Evolutionary conservation across 2,888 invertebrate genomes (phyloP), one percentile per base, ranked within the genome.

Genomic region (Myopa testacea): DNA sequence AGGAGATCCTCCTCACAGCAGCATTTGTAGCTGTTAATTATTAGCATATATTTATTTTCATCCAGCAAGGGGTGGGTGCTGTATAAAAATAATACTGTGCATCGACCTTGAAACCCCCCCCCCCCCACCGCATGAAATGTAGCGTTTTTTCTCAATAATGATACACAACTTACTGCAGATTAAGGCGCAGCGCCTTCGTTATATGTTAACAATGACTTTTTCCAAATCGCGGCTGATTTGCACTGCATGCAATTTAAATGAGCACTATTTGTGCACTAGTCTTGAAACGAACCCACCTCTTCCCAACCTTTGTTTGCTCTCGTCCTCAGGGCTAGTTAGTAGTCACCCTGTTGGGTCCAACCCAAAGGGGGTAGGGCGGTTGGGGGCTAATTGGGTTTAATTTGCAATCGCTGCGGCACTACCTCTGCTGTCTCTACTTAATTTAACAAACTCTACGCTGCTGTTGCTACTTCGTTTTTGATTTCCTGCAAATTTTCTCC

Each of bases 61-160:
- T 26, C 26, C 26, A 1, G 26, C 26, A 26, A 38, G 14, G 6
- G 55, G 19, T 6, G 68, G n/a, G 60, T 72, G 58, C 60, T n/a
- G 38, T 12, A 12, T 12, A 34, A 34, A 5, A 58, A 72, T 60
- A 40, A 62, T 19, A 55, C 19, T 75, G 37, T 26, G 19, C 75
- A 19, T 38, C 67, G 75, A 75, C 75, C 75, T 75, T 75, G 75
- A 75, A 75, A 75, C 3, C 50, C 19, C 16, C 12, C 37, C n/a
- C 4, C 37, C 3, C 50, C 19, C 16, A 6, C 37, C n/a, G 14
- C 37, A 58, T 58, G 71, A 26, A 58, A 40, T 40, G 40, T 45
- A 40, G 40, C 40, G 34, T 26, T 26, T 37, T 68, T 40, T 68
- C 26, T 14, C 7, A 8, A 19, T 63, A 58, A 63, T 34, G 7